Percentiles rank a stretch among this genome's conserved stretches.
phyloP scores from a whole-genome alignment of 2,113 vertebrate genomes.

The Pterophyllum scalare region DNA sequence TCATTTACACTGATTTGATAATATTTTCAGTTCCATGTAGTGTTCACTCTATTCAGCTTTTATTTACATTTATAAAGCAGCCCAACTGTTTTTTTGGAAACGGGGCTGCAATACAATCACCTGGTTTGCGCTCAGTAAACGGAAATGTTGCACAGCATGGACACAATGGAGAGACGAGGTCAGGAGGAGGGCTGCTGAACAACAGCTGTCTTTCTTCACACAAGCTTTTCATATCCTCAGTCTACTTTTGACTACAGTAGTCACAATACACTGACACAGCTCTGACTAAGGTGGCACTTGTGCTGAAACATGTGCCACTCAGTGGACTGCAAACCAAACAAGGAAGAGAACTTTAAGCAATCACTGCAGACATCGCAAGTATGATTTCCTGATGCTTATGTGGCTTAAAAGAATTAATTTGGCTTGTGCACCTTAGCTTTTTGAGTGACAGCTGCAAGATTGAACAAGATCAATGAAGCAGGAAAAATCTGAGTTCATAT shows the following conservation, averaged over 20 bases:
- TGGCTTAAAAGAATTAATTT: background rate
- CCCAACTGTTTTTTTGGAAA: background rate
- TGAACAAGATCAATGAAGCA: background rate
- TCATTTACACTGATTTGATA: no score
- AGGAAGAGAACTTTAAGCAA: background rate
- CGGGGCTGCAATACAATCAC: slow-evolving; percentile 1
- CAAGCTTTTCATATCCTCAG: background rate
- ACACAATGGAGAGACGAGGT: slow-evolving; percentile 37
- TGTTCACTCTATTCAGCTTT: background rate
- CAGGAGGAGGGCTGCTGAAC: slow-evolving; percentile 16
- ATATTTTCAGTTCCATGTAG: background rate
- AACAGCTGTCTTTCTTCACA: background rate
- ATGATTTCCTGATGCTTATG: background rate
- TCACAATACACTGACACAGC: background rate
- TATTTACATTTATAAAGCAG: slow-evolving; percentile 6
- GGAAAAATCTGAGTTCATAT: background rate
- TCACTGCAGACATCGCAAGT: background rate
- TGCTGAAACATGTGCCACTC: background rate
- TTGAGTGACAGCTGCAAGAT: background rate
- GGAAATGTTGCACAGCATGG: slow-evolving; percentile 10
- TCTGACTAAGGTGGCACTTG: background rate
- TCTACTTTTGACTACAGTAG: background rate
- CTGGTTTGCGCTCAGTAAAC: background rate
- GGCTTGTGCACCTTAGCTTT: background rate
- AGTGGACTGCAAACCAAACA: background rate